These are phyloP conservation scores for Chanos chanos DNA, from an alignment of 2,797 vertebrate species.

Conservation along the genomic window DNA sequence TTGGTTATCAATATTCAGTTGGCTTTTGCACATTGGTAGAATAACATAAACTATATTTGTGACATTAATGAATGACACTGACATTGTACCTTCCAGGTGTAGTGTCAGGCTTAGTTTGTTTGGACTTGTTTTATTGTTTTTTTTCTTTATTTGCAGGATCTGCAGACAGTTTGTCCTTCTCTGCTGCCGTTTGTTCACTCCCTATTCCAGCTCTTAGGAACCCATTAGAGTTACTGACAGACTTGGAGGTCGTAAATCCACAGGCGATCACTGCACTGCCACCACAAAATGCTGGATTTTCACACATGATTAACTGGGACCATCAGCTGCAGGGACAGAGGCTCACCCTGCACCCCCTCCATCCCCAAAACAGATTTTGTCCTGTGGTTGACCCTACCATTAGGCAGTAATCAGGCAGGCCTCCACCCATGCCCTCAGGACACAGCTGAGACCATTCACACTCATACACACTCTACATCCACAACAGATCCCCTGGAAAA, in stretches of 20 bases:
- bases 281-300: conserved; percentile 36
- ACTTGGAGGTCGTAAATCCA: conserved; percentile 22
- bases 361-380: conserved; percentile 35
- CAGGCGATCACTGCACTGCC: conserved; percentile 20
- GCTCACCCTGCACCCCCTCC: conserved; percentile 11
- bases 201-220: conserved; percentile 19
- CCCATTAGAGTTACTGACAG: conserved; percentile 8
- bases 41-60: too few species aligned
- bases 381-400: conserved; percentile 41
- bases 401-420: conserved; percentile 36
- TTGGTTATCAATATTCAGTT: too few species aligned
- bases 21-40: too few species aligned
- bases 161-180: too few species aligned
- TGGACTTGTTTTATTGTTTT: too few species aligned
- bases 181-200: conserved; percentile 12
- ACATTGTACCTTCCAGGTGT: too few species aligned
- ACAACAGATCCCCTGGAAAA: neutral
- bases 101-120: too few species aligned
- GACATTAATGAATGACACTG: too few species aligned
- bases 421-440: conserved; percentile 15
- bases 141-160: too few species aligned
- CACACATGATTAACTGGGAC: conserved; percentile 41
- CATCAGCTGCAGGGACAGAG: conserved; percentile 19
- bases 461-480: conserved; percentile 12
- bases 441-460: conserved; percentile 20